A percentile compares a stretch with the other conserved stretches of the same genome.
Evolutionary conservation across 2,797 vertebrate species (phyloP).

Genomic region (Nannoperca australis): DNA sequence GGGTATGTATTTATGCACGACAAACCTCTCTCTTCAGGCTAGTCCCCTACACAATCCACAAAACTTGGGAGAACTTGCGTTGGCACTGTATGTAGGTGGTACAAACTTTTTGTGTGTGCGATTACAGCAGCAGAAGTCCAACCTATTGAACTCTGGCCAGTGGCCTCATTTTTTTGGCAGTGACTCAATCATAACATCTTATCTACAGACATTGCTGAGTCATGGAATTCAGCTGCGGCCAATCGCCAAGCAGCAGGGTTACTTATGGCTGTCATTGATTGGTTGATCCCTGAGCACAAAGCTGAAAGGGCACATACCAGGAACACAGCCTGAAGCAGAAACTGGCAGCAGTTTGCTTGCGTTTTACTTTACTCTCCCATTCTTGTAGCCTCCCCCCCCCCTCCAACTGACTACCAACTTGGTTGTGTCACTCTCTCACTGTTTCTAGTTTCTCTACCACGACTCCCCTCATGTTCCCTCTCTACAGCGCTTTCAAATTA

Average conservation of each 20-base stretch:
- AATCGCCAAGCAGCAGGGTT: slow-evolving; percentile 78
- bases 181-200: slow-evolving; percentile 82
- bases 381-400: slow-evolving; percentile 28
- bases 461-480: slow-evolving; percentile 41
- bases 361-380: slow-evolving; percentile 61
- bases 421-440: slow-evolving; percentile 56
- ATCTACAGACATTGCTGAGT: slow-evolving; percentile 77
- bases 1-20: slow-evolving; percentile 25
- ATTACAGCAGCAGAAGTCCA: slow-evolving; percentile 48
- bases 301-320: slow-evolving; percentile 84
- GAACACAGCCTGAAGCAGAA: slow-evolving; percentile 79
- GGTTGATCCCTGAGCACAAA: slow-evolving; percentile 78
- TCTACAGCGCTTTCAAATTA: slow-evolving; percentile 50
- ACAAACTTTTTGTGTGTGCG: slow-evolving; percentile 40
- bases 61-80: background rate
- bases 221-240: slow-evolving; percentile 80
- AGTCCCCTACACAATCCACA: slow-evolving; percentile 1
- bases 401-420: slow-evolving; percentile 55
- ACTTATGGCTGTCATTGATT: slow-evolving; percentile 82
- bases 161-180: slow-evolving; percentile 77
- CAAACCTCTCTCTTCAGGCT: slow-evolving; percentile 18
- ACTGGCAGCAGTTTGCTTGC: slow-evolving; percentile 69
- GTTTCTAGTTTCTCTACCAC: slow-evolving; percentile 19
- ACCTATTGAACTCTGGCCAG: slow-evolving; percentile 69
- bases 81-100: slow-evolving; percentile 38